phyloP scores from a whole-genome alignment of 2,797 vertebrate genomes.

The Rhabdomys pumilio region DNA sequence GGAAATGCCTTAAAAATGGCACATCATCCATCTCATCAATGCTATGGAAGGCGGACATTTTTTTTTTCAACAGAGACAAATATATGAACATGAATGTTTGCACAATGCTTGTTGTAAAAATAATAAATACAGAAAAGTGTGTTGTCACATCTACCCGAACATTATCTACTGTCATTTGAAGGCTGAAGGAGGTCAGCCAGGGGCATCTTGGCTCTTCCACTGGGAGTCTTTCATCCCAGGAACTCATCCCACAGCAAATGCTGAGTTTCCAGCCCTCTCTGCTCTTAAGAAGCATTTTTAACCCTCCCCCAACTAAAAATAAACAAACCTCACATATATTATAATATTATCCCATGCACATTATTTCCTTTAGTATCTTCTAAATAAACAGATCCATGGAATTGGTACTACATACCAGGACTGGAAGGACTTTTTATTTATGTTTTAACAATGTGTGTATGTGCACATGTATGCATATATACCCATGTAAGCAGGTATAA shows the following conservation, averaged over 20 bases:
- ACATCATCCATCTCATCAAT: background rate
- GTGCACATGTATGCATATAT: background rate
- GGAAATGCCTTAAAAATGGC: background rate
- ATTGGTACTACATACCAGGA: background rate
- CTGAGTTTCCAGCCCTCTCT: background rate
- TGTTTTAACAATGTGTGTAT: background rate
- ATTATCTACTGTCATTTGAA: background rate
- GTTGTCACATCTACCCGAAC: background rate
- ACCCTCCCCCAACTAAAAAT: background rate
- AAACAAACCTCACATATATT: background rate
- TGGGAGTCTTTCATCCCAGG: background rate
- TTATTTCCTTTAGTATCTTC: constrained; percentile 21
- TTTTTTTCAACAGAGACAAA: background rate
- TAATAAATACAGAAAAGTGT: background rate
- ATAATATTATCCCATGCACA: background rate
- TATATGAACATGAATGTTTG: background rate
- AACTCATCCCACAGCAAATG: background rate
- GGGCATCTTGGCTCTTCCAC: background rate
- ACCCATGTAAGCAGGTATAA: background rate
- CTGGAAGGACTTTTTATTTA: background rate
- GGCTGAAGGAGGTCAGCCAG: background rate
- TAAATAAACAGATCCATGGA: background rate
- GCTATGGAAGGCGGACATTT: too few species aligned
- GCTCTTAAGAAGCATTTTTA: background rate
- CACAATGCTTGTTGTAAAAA: background rate